phyloP scores from a whole-genome alignment of 2,113 vertebrate genomes.

The Henicopernis longicauda region DNA sequence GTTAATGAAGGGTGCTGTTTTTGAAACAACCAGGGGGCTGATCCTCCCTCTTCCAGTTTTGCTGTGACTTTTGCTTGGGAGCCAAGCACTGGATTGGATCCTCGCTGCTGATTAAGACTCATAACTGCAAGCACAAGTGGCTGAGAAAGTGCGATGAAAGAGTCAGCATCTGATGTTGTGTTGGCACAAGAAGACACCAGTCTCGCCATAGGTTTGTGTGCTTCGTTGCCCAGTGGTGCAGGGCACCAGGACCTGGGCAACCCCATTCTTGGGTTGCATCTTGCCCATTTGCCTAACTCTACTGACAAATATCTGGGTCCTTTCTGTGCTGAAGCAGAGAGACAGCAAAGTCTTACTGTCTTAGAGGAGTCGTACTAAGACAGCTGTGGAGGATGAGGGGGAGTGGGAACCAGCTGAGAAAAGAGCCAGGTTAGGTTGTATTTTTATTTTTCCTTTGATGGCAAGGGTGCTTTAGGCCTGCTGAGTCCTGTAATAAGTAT shows the following conservation, averaged over 20 bases:
- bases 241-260: background rate
- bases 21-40: background rate
- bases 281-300: background rate
- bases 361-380: background rate
- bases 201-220: background rate
- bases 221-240: background rate
- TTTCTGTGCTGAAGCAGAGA: background rate
- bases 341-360: background rate
- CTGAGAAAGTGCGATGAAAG: background rate
- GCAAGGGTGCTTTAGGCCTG: background rate
- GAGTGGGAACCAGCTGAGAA: background rate
- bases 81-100: background rate
- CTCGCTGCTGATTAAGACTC: background rate
- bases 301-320: background rate
- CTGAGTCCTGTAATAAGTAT: background rate
- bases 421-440: background rate
- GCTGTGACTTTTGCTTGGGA: slow-evolving; percentile 38
- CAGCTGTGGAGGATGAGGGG: background rate
- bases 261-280: background rate
- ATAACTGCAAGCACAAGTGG: background rate
- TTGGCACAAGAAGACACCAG: background rate
- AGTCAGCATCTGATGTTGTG: background rate
- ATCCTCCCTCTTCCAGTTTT: slow-evolving; percentile 2
- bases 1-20: slow-evolving; percentile 21
- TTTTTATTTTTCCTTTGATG: background rate